phyloP scores from a whole-genome alignment of 2,888 invertebrate genomes.

The Eupithecia pulchellata region DNA sequence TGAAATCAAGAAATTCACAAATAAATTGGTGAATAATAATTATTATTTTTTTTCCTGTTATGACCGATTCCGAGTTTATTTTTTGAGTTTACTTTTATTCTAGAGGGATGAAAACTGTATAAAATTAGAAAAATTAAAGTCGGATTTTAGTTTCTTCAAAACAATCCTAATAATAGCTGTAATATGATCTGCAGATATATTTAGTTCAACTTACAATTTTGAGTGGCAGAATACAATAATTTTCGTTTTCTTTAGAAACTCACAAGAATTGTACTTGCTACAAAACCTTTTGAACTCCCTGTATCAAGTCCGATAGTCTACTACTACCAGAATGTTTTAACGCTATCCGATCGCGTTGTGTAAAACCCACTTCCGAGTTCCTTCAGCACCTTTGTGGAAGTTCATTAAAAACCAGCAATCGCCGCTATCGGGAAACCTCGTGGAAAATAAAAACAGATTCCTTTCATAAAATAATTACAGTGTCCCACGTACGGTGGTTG shows the following conservation, averaged over 20 bases:
- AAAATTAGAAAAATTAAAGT: no score
- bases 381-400: constrained; percentile 8
- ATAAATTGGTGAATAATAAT: no score
- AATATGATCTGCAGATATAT: no score
- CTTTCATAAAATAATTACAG: constrained; percentile 41
- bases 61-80: no score
- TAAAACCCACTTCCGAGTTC: neutral
- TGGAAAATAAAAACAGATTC: constrained; percentile 29
- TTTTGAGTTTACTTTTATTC: no score
- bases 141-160: no score
- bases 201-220: neutral
- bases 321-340: neutral
- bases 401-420: constrained; percentile 8
- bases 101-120: no score
- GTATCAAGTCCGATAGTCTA: neutral
- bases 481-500: constrained; percentile 34
- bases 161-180: no score
- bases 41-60: no score
- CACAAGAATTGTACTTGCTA: neutral
- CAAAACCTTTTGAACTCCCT: neutral
- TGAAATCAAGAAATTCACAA: no score
- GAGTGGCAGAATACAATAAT: neutral
- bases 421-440: neutral
- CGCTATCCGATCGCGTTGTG: neutral
- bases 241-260: neutral